Evolutionary conservation across 2,888 invertebrate species (phyloP), one percentile per base, ranked within the genome.

Genomic region (Cephus pulcher): DNA sequence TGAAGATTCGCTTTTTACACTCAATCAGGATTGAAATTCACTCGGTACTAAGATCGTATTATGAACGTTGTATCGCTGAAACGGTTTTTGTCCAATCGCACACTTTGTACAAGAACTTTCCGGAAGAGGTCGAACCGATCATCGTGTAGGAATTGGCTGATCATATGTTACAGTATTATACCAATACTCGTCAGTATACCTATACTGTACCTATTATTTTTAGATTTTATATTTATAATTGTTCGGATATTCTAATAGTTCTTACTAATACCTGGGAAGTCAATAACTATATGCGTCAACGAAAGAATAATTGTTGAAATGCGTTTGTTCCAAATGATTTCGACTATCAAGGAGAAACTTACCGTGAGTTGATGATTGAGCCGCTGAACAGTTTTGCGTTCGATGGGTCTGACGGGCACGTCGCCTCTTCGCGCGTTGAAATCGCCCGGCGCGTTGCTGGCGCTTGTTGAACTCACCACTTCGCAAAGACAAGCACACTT

Each of bases 361-460:
- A 56, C 56, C 56, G 23, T 56, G 56, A 56, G 56, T 9, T 4
- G 56, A 56, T 23, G 56, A 56, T 23, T 23, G 56, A 56, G 56
- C 23, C 56, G 56, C 56, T 56, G 56, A 56, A 56, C 56, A 6
- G 56, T 9, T 23, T 6, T 9, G 56, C 56, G 56, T 6, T 56
- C 56, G 56, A 56, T 56, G 56, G 23, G 2, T 56, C 56, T 56
- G 9, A 56, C 9, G 23, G 1, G 23, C 56, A 56, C 9, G 56
- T 40, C 40, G 40, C 9, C 15, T 80, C 70, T 80, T 69, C 83
- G 75, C 76, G 85, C 85, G 77, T 85, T 79, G 81, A 85, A 84
- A 78, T 85, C 83, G 80, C 85, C 76, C 69, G 56, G 56, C 75
- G 56, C 56, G 70, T 30, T 11, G 71, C 33, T 34, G 34, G 37